These are phyloP conservation scores for Pan paniscus DNA, from an alignment of 2,113 vertebrate genomes.

Conservation along the genomic window DNA sequence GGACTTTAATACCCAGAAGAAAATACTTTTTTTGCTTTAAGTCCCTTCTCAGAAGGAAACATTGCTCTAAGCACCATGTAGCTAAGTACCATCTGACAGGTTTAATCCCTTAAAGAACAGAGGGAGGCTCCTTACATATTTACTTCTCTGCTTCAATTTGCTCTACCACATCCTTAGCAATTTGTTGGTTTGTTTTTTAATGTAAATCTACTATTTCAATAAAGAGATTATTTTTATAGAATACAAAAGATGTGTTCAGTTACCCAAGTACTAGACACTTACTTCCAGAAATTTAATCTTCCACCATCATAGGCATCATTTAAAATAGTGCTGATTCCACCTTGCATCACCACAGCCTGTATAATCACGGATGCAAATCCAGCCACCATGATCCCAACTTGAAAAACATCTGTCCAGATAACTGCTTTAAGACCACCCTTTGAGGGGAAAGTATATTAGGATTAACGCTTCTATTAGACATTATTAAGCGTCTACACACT, in stretches of 20 bases:
- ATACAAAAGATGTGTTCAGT: neutral
- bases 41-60: neutral
- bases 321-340: slow-evolving; percentile 85
- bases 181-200: neutral
- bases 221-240: neutral
- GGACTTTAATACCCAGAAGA: neutral
- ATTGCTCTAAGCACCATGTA: neutral
- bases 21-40: neutral
- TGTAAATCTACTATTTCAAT: slow-evolving; percentile 19
- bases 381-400: slow-evolving; percentile 90
- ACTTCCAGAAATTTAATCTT: slow-evolving; percentile 91
- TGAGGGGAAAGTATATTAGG: slow-evolving; percentile 6
- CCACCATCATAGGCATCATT: slow-evolving; percentile 85
- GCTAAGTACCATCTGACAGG: neutral
- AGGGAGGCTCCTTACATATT: neutral
- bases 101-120: neutral
- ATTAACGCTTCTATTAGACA: neutral
- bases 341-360: slow-evolving; percentile 81
- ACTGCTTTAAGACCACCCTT: slow-evolving; percentile 94
- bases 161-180: neutral
- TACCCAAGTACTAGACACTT: slow-evolving; percentile 77
- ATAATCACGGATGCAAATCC: slow-evolving; percentile 89
- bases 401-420: slow-evolving; percentile 93
- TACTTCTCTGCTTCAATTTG: neutral
- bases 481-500: neutral